Evolutionary conservation across 2,113 vertebrate genomes (phyloP), one percentile per base, ranked within the genome.

Genomic region (Nyctereutes procyonoides): DNA sequence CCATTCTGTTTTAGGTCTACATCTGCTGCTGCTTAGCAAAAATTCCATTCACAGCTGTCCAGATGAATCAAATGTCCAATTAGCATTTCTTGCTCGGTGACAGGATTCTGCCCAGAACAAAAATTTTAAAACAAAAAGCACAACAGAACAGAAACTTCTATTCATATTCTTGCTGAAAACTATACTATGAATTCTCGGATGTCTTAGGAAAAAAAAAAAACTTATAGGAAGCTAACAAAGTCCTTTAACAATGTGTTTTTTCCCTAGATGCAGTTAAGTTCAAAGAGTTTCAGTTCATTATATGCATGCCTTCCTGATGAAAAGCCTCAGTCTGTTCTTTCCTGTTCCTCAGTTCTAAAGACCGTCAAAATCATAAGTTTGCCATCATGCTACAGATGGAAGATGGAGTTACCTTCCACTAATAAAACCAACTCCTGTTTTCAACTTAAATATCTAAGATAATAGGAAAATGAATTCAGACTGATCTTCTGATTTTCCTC

Each of bases 31-130:
- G 97, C 88, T 98, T 97, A 98, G 93, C 87, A 84, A 87, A 89
- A 98, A 95, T 90, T 97, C 94, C 71, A 95, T 30, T 97, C 96
- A 95, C 93, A 98, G 93, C 97, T 98, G 95, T 98, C 95, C 97
- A 98, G 98, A 98, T 96, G 97, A 97, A 97, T 91, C 96, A 88
- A 77, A 93, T 97, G 94, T 97, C 95, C 82, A 95, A 93, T 98
- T 97, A 97, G 95, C 85, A 82, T 95, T 83, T 90, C 92, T 96
- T 96, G n/a, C 89, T 94, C 90, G 56, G 91, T 96, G 96, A 94
- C 95, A 97, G 95, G 76, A 97, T 86, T 97, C 97, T 94, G 84
- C 96, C 96, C 94, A 97, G 94, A 96, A 97, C 91, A 96, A 96
- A 97, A 93, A 84, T 95, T 93, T 96, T 96, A 82, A 98, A 96